phyloP scores from a whole-genome alignment of 2,113 vertebrate genomes.

The Aythya baeri region DNA sequence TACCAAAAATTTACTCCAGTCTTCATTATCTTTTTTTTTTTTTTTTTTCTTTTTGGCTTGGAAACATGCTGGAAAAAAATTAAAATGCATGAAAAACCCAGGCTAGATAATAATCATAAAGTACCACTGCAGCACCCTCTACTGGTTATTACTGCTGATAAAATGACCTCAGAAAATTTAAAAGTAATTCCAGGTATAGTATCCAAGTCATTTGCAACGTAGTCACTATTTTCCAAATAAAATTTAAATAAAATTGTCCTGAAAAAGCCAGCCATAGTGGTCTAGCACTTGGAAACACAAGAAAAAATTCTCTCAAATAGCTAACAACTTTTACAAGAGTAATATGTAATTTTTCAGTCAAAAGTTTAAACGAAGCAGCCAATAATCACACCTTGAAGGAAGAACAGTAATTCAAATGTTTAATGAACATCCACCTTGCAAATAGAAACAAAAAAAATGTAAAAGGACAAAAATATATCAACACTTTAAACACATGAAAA shows the following conservation, averaged over 20 bases:
- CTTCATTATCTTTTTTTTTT: background rate
- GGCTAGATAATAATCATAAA: background rate
- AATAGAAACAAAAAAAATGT: background rate
- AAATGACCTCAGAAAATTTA: rapidly evolving
- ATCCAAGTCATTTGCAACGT: too few species aligned
- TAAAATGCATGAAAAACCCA: background rate
- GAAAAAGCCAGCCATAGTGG: background rate
- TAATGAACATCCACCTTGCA: conserved; percentile 41
- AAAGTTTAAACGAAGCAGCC: background rate
- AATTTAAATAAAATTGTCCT: background rate
- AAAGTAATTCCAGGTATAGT: background rate
- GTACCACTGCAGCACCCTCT: background rate
- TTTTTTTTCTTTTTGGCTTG: background rate
- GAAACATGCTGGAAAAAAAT: background rate
- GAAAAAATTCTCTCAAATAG: background rate
- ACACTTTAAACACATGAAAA: background rate
- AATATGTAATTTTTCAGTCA: background rate
- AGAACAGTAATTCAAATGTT: background rate
- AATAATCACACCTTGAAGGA: background rate
- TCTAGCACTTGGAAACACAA: background rate
- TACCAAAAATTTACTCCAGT: background rate
- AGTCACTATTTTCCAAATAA: background rate
- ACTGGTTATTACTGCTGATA: background rate
- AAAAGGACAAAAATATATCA: background rate
- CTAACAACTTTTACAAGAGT: background rate